Evolutionary conservation across 2,888 invertebrate genomes (phyloP).

Genomic region (Hetaerina titia): DNA sequence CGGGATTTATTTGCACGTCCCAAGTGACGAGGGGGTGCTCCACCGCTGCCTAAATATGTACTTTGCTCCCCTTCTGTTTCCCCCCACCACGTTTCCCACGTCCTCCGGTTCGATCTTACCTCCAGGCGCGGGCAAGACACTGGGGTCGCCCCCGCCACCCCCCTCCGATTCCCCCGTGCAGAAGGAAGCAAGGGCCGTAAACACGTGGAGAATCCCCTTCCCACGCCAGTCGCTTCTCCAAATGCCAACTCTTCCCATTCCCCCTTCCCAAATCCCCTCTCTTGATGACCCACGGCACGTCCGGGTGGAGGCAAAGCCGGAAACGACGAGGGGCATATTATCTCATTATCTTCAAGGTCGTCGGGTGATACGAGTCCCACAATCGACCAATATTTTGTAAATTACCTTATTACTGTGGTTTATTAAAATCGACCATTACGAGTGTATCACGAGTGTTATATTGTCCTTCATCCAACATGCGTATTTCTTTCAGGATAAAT

Average conservation of each 20-base stretch:
- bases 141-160: neutral
- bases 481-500: too few species aligned
- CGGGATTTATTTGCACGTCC: conserved; percentile 29
- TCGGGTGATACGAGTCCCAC: conserved; percentile 8
- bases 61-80: neutral
- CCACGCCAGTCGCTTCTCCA: too few species aligned
- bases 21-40: neutral
- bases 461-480: too few species aligned
- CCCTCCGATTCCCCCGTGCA: neutral
- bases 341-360: neutral
- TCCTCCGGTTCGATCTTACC: neutral
- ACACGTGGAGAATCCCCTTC: neutral
- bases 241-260: neutral
- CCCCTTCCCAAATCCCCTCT: neutral
- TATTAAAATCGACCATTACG: too few species aligned
- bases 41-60: neutral
- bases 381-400: neutral
- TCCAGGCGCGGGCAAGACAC: neutral
- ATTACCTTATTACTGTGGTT: too few species aligned
- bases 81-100: neutral
- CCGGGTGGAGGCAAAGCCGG: neutral
- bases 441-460: too few species aligned
- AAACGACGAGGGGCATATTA: conserved; percentile 5
- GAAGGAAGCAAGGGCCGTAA: neutral
- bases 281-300: conserved; percentile 22